Evolutionary conservation across 2,888 invertebrate genomes (phyloP), one percentile per base, ranked within the genome.

Genomic region (Scaptomyza flava): DNA sequence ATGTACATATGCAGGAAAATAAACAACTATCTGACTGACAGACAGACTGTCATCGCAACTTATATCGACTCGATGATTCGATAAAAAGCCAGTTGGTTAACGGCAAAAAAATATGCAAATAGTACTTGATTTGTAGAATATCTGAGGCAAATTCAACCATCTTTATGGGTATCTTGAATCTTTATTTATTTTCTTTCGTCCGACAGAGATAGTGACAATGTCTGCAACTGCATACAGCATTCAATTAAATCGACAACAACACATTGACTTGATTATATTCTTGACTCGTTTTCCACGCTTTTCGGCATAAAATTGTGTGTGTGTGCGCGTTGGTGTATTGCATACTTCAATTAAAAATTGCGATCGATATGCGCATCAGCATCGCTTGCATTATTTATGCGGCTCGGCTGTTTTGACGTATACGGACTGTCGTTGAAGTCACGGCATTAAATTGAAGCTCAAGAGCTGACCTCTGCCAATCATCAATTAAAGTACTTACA

Each of bases 251-350:
- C 11, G 4, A 77, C 87, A 66, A 79, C 76, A 78, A 78, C 84
- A 79, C 51, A 77, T 77, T 79, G 88, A 77, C 82, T 83, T 75
- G 82, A 83, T 83, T 83, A 74, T 70, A 77, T 72, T 79, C 72
- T 42, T 42, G 47, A 51, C 11, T n/a, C 7, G 23, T 14, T 51
- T 51, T 50, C 60, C 56, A 12, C 52, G 43, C 50, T 66, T 62
- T 69, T 48, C 48, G 50, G 51, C 53, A 58, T 42, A 41, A 56
- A 62, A 33, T 33, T 20, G 38, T 51, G 58, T 52, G 38, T 33
- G 45, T 43, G 36, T 47, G 41, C 9, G 12, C 11, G 9, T 33
- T 17, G 17, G 53, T 20, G 14, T 9, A 9, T 48, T 23, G 11
- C 48, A 54, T 43, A 63, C 59, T 85, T 85, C 83, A 77, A 87